Conservation (phyloP, 1,140 invertebrate species). For the Idris sp. region DNA sequence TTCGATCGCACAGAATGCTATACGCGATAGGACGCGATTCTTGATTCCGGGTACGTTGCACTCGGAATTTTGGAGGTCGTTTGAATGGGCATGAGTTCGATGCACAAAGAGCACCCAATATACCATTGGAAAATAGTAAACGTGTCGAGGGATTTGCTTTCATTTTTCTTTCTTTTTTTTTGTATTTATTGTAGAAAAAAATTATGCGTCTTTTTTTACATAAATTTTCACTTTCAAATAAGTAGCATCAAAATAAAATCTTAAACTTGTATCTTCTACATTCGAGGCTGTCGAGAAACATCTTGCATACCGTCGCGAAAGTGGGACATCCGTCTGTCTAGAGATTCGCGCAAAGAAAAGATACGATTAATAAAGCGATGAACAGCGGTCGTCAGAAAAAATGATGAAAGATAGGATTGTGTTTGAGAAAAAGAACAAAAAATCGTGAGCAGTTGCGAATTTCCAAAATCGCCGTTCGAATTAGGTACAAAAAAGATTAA, state of each 20-base stretch:
- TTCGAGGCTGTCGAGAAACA: conserved; percentile 36
- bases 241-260: conserved; percentile 5
- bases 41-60: conserved; percentile 39
- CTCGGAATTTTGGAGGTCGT: conserved; percentile 33
- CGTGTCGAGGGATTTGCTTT: no score
- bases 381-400: conserved; percentile 24
- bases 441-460: background rate
- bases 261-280: conserved; percentile 1
- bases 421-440: no score
- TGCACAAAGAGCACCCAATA: no score
- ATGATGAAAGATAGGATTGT: conserved; percentile 12
- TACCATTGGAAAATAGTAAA: no score
- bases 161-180: no score
- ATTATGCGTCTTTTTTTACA: no score
- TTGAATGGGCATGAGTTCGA: conserved; percentile 34
- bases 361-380: conserved; percentile 46
- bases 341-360: conserved; percentile 21
- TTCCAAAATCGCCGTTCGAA: no score
- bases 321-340: conserved; percentile 60
- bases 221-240: conserved; percentile 42
- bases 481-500: no score
- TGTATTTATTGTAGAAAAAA: no score
- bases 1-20: conserved; percentile 14
- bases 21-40: conserved; percentile 34
- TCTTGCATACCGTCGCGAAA: conserved; percentile 54